Evolutionary conservation across 2,113 vertebrate species (phyloP).

Genomic region (Megaptera novaeangliae): DNA sequence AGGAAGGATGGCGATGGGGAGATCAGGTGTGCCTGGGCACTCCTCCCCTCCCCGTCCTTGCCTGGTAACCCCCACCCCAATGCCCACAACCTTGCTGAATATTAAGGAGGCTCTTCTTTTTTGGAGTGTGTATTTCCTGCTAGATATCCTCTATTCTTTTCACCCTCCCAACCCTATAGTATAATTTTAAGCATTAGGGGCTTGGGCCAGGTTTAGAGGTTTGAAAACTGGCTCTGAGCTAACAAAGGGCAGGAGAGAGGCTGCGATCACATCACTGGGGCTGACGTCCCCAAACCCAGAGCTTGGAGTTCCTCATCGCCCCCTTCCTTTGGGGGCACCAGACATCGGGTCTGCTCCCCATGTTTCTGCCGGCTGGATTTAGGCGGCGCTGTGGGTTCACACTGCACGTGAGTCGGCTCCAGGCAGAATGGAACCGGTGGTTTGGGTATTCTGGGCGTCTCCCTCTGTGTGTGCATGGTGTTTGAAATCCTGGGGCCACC

Average conservation of each 20-base stretch:
- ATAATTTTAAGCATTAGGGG: background rate
- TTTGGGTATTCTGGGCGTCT: background rate
- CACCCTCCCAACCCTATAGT: background rate
- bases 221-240: background rate
- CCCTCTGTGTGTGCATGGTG: background rate
- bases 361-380: background rate
- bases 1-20: background rate
- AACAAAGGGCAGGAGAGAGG: background rate
- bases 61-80: too few relatives aligned
- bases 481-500: background rate
- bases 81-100: background rate
- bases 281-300: background rate
- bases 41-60: rapidly evolving
- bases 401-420: rapidly evolving
- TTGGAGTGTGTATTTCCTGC: background rate
- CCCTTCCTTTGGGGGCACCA: too few relatives aligned
- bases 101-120: too few relatives aligned
- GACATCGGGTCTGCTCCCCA: background rate
- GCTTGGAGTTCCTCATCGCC: rapidly evolving
- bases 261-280: background rate
- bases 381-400: rapidly evolving
- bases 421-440: rapidly evolving
- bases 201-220: background rate
- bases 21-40: rapidly evolving
- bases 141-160: background rate